A percentile compares a stretch with the other conserved stretches of the same genome.
Evolutionary conservation across 2,888 invertebrate genomes (phyloP).

Genomic region (Drosophila longiperda): DNA sequence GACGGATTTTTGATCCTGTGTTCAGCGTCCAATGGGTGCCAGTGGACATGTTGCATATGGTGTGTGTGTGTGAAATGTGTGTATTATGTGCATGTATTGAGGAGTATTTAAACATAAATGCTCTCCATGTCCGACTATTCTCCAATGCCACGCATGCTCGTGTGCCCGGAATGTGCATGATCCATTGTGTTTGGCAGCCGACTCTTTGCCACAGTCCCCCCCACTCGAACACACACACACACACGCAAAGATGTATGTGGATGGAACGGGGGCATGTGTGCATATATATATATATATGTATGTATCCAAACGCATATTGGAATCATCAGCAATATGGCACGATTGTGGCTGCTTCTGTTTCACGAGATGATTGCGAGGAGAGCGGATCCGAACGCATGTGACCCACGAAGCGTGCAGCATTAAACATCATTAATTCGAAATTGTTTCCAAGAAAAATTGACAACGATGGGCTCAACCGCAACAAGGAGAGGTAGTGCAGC

Average conservation of each 20-base stretch:
- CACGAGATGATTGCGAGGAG: conserved; percentile 34
- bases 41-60: not conserved
- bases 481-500: conserved; percentile 23
- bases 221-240: not conserved
- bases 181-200: conserved; percentile 8
- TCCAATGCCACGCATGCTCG: conserved; percentile 41
- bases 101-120: conserved; percentile 12
- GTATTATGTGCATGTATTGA: not conserved
- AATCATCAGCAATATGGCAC: conserved; percentile 60
- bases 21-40: not conserved
- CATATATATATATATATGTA: conserved; percentile 4
- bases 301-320: conserved; percentile 41
- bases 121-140: conserved; percentile 15
- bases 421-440: conserved; percentile 69
- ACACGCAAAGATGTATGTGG: not conserved
- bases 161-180: conserved; percentile 39
- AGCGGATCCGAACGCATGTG: conserved; percentile 50
- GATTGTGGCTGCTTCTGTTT: conserved; percentile 43
- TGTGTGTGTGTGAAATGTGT: not conserved
- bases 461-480: conserved; percentile 58
- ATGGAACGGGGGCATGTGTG: not conserved
- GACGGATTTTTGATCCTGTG: not conserved
- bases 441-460: conserved; percentile 66
- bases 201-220: not conserved
- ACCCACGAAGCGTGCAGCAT: conserved; percentile 65